These are phyloP conservation scores for Amyelois transitella DNA, from an alignment of 1,140 invertebrate species.

Conservation along the genomic window DNA sequence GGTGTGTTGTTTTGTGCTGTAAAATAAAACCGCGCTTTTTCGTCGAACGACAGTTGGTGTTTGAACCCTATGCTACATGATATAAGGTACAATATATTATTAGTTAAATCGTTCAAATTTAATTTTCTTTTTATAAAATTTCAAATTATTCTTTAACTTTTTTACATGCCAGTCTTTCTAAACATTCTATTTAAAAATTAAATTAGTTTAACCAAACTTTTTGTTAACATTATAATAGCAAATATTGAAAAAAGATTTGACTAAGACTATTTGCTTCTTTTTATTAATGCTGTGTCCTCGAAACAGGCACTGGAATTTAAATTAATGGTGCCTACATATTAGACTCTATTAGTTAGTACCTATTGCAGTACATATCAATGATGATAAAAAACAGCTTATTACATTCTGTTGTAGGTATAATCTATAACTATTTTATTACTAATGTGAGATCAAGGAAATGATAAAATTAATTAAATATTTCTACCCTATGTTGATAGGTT, in stretches of 20 bases:
- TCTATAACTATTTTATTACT: not conserved
- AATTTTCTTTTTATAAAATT: not conserved
- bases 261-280: not conserved
- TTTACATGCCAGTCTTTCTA: not conserved
- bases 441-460: not conserved
- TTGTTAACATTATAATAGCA: not conserved
- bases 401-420: not conserved
- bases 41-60: not conserved
- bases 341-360: not conserved
- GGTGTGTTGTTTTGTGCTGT: not conserved
- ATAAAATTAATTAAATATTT: not conserved
- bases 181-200: not conserved
- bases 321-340: constrained; percentile 1
- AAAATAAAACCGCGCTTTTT: not conserved
- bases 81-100: constrained; percentile 1
- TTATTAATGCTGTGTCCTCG: not conserved
- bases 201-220: not conserved
- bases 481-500: too few species aligned
- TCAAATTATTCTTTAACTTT: not conserved
- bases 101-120: not conserved
- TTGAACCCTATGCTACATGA: not conserved
- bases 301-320: constrained; percentile 4
- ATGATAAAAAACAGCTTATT: not conserved
- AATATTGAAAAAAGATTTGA: not conserved
- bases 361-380: not conserved